Evolutionary conservation across 2,113 vertebrate genomes (phyloP).

Genomic region (Hippocampus comes): DNA sequence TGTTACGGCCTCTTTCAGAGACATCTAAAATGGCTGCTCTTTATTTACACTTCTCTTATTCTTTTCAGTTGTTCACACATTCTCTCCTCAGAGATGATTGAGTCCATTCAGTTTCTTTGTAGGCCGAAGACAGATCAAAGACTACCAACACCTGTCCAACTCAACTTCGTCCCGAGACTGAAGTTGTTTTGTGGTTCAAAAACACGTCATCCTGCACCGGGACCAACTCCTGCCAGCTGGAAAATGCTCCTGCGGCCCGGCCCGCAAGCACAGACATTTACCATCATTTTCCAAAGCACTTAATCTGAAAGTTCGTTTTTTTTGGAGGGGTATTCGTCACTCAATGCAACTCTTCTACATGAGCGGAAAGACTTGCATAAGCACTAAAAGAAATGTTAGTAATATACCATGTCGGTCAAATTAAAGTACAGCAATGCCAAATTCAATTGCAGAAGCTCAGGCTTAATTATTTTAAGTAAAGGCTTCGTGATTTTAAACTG

Average conservation of each 20-base stretch:
- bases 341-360: slow-evolving; percentile 31
- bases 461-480: slow-evolving; percentile 17
- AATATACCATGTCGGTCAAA: slow-evolving; percentile 18
- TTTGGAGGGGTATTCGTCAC: slow-evolving; percentile 8
- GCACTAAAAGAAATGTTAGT: slow-evolving; percentile 52
- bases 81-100: slow-evolving; percentile 47
- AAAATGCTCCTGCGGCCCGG: slow-evolving; percentile 46
- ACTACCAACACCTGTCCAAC: slow-evolving; percentile 29
- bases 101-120: slow-evolving; percentile 53
- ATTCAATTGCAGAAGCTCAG: slow-evolving; percentile 28
- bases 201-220: slow-evolving; percentile 38
- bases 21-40: slow-evolving; percentile 70
- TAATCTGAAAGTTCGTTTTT: slow-evolving; percentile 32
- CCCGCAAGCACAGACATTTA: slow-evolving; percentile 63
- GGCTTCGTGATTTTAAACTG: slow-evolving; percentile 28
- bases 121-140: slow-evolving; percentile 47
- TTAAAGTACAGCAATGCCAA: slow-evolving; percentile 22
- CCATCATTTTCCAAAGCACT: slow-evolving; percentile 45
- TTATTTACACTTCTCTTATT: slow-evolving; percentile 69
- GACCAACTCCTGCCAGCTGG: slow-evolving; percentile 38
- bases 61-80: slow-evolving; percentile 56
- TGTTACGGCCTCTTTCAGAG: slow-evolving; percentile 77
- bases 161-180: slow-evolving; percentile 40
- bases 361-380: slow-evolving; percentile 46
- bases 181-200: slow-evolving; percentile 34